Evolutionary conservation across 2,888 invertebrate species (phyloP).

Genomic region (Melanchra persicariae): DNA sequence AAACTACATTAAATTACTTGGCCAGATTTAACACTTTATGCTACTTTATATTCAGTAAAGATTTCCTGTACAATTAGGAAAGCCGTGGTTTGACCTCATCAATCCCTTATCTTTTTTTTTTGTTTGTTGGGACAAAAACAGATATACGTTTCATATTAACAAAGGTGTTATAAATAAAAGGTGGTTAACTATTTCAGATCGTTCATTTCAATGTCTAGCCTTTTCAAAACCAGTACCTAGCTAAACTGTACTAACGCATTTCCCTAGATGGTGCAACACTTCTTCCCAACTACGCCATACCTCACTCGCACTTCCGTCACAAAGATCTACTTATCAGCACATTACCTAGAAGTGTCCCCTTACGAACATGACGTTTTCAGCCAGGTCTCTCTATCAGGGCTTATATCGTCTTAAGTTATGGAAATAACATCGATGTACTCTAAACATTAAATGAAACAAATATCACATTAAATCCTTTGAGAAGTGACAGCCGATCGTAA

Average conservation of each 20-base stretch:
- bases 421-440: conserved; percentile 66
- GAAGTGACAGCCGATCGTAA: conserved; percentile 70
- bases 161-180: too few species aligned
- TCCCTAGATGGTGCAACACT: background rate
- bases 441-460: conserved; percentile 69
- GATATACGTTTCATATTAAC: too few species aligned
- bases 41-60: too few species aligned
- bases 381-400: conserved; percentile 27
- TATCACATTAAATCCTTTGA: conserved; percentile 69
- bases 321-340: conserved; percentile 22
- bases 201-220: background rate
- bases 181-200: background rate
- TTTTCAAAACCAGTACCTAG: conserved; percentile 9
- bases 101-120: too few species aligned
- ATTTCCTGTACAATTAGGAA: too few species aligned
- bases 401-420: conserved; percentile 60
- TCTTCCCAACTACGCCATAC: background rate
- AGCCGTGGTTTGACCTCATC: too few species aligned
- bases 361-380: conserved; percentile 12
- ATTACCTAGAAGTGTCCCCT: conserved; percentile 36
- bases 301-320: conserved; percentile 13
- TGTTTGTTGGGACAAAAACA: too few species aligned
- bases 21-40: too few species aligned
- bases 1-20: too few species aligned
- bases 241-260: background rate